Conservation (phyloP, 2,888 invertebrate genomes). For the Trachelus stipa region DNA sequence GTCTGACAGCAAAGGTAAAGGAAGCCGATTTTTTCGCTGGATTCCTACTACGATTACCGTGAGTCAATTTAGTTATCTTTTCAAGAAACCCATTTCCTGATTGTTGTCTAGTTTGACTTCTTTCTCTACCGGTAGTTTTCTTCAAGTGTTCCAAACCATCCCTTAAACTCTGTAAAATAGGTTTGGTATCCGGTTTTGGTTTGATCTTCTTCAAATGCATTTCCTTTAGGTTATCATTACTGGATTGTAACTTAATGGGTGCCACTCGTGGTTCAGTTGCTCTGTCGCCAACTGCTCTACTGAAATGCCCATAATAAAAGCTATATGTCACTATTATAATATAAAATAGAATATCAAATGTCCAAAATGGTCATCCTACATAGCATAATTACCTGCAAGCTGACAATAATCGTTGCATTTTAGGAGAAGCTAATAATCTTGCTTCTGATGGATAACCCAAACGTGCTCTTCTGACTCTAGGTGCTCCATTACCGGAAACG, state of each 20-base stretch:
- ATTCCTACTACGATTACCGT: conserved; percentile 54
- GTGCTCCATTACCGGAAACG: conserved; percentile 61
- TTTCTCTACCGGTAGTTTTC: conserved; percentile 34
- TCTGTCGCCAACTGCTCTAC: conserved; percentile 61
- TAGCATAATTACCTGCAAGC: conserved; percentile 63
- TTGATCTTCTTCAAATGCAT: conserved; percentile 63
- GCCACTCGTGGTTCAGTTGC: conserved; percentile 63
- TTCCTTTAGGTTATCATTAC: conserved; percentile 51
- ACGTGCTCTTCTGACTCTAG: conserved; percentile 59
- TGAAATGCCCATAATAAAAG: conserved; percentile 26
- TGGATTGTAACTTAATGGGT: conserved; percentile 53
- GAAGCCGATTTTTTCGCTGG: conserved; percentile 66
- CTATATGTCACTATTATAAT: neutral
- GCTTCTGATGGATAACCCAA: conserved; percentile 66
- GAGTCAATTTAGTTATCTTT: conserved; percentile 58
- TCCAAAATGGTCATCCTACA: neutral
- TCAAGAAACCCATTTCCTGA: conserved; percentile 53
- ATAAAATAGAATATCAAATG: neutral
- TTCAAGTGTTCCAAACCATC: conserved; percentile 60
- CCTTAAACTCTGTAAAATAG: conserved; percentile 59
- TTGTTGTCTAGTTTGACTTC: conserved; percentile 31
- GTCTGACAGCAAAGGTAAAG: conserved; percentile 63
- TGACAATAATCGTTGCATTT: conserved; percentile 67
- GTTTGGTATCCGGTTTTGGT: conserved; percentile 59
- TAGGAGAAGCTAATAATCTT: conserved; percentile 66